Percentiles rank a stretch among this genome's conserved stretches.
These are phyloP conservation scores for Odocoileus virginianus DNA, from an alignment of 2,113 vertebrate genomes.

Conservation along the genomic window DNA sequence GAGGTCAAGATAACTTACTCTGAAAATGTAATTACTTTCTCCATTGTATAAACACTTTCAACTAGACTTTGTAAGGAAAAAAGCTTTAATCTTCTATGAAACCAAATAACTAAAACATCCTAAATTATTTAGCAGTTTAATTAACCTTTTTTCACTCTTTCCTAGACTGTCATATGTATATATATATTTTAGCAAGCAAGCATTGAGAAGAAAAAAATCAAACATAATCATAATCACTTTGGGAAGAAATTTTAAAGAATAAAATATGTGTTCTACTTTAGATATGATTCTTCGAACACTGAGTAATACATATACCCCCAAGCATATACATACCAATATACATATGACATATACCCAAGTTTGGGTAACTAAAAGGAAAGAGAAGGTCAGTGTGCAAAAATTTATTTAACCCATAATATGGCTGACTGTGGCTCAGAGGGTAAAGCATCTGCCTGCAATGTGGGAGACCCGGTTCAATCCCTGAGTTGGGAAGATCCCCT, in stretches of 20 bases:
- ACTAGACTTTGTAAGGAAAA: background rate
- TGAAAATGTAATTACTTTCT: constrained; percentile 9
- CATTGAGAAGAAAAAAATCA: constrained; percentile 24
- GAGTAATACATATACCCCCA: background rate
- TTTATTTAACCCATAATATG: background rate
- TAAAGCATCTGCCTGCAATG: no score
- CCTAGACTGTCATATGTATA: background rate
- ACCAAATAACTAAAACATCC: constrained; percentile 43
- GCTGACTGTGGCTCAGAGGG: background rate
- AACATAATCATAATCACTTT: background rate
- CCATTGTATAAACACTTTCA: background rate
- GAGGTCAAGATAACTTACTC: constrained; percentile 10
- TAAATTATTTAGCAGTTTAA: constrained; percentile 57
- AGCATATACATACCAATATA: background rate
- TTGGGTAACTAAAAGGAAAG: background rate
- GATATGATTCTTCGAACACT: background rate
- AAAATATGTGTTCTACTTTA: constrained; percentile 15
- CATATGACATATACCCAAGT: background rate
- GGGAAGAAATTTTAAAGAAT: constrained; percentile 48
- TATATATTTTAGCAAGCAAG: constrained; percentile 30
- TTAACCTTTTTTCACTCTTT: constrained; percentile 52
- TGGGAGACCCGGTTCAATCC: no score
- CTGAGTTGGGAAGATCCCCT: no score
- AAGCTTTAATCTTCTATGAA: constrained; percentile 19
- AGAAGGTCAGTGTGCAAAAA: background rate